Percentiles rank a stretch among this genome's conserved stretches.
Evolutionary conservation across 2,797 vertebrate species (phyloP).

Genomic region (Gymnoscopelus microlampas): DNA sequence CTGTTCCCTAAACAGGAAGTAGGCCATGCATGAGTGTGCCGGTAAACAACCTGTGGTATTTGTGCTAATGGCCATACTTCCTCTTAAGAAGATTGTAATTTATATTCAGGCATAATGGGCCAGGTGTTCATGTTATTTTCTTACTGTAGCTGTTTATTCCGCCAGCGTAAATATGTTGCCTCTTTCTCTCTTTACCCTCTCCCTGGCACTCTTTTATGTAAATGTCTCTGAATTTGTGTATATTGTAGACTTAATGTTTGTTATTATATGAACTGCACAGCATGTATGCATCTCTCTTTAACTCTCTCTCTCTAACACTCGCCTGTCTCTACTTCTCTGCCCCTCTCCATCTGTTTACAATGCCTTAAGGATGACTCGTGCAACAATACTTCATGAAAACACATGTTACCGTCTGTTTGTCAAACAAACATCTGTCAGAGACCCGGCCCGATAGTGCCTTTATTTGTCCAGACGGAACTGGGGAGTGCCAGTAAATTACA

Average conservation of each 20-base stretch:
- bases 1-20: slow-evolving; percentile 49
- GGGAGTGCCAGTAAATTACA: slow-evolving; percentile 46
- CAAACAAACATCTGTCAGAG: slow-evolving; percentile 51
- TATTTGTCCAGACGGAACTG: slow-evolving; percentile 31
- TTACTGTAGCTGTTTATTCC: slow-evolving; percentile 46
- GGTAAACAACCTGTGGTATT: slow-evolving; percentile 40
- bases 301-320: no score
- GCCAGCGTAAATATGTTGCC: slow-evolving; percentile 11
- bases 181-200: background rate
- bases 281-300: no score
- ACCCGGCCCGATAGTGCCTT: background rate
- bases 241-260: no score
- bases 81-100: slow-evolving; percentile 23
- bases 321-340: background rate
- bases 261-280: no score
- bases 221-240: no score
- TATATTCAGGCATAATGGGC: slow-evolving; percentile 36
- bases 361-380: slow-evolving; percentile 35
- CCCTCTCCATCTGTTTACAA: slow-evolving; percentile 20
- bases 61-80: slow-evolving; percentile 17
- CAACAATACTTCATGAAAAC: slow-evolving; percentile 37
- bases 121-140: slow-evolving; percentile 29
- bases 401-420: slow-evolving; percentile 9
- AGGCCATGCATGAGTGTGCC: slow-evolving; percentile 16
- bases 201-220: no score